These are phyloP conservation scores for Xenopus laevis DNA, from an alignment of 2,113 vertebrate species.

Conservation along the genomic window DNA sequence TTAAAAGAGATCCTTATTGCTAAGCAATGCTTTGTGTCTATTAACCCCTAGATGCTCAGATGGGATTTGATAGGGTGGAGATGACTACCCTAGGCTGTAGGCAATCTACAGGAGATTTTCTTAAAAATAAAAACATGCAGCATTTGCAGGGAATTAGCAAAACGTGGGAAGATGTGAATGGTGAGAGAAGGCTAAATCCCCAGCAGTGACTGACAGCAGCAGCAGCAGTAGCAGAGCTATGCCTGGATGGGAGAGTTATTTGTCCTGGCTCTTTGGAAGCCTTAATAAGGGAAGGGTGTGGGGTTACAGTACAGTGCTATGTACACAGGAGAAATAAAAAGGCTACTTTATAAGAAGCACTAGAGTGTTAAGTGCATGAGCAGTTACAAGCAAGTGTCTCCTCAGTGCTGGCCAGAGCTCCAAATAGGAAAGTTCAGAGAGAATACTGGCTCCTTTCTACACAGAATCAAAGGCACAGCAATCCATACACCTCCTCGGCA, in stretches of 20 bases:
- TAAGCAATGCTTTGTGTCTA: too few relatives aligned
- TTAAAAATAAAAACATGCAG: not conserved
- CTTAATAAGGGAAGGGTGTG: slow-evolving; percentile 49
- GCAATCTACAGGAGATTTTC: too few relatives aligned
- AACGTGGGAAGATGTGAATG: not conserved
- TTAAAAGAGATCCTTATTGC: not conserved
- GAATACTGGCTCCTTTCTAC: slow-evolving; percentile 8
- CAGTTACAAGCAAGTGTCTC: too few relatives aligned
- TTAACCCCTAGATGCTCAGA: too few relatives aligned
- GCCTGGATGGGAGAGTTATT: slow-evolving; percentile 35
- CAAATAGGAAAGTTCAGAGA: slow-evolving; percentile 21
- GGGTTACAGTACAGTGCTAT: not conserved
- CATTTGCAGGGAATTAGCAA: slow-evolving; percentile 1
- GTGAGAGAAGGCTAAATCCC: slow-evolving; percentile 6
- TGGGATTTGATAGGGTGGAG: too few relatives aligned
- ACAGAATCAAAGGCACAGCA: slow-evolving; percentile 3
- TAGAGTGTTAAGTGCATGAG: too few relatives aligned
- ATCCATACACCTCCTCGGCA: slow-evolving; percentile 2
- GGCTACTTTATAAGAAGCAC: too few relatives aligned
- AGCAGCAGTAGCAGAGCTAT: slow-evolving; percentile 38
- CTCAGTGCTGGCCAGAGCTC: not conserved
- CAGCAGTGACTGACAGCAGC: slow-evolving; percentile 66
- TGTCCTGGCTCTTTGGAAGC: slow-evolving; percentile 51
- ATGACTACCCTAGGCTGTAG: too few relatives aligned
- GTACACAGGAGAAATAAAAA: not conserved